Base-by-base conservation (phyloP, 2,113 vertebrate species). In the Eidolon helvum region DNA sequence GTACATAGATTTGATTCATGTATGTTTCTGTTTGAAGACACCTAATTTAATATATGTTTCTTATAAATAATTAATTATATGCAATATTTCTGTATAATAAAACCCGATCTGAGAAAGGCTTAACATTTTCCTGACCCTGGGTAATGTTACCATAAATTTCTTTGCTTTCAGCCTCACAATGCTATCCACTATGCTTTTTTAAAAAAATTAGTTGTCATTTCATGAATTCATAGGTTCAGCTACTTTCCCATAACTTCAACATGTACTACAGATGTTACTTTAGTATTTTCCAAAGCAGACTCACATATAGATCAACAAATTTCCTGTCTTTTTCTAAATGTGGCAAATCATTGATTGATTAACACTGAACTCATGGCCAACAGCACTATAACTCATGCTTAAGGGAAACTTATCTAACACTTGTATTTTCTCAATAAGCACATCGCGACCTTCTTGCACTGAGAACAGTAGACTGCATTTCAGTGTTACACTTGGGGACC, bases 1-100 rank as follows among this genome's bases (percentile, higher is more conserved):
- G 22, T 30, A 79, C 6, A 53, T 74, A 86, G 79, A 71, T 71
- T 94, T 91, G 19, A 92, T 69, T 92, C 69, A 77, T 22, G 11
- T 53, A 9, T 33, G 35, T 55, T 97, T 80, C 24, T 94, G n/a
- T 97, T 75, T 74, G 55, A 89, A 77, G 40, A 86, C 50, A 28
- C 15, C 55, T 65, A 79, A 22, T 66, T 94, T 91, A 83, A 71
- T 69, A 63, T 83, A 63, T 38, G 18, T 79, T 90, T 77, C 87
- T 93, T 82, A 90, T 1, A 90, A 63, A 69, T 77, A 71, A 63
- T 94, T 87, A 90, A 72, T 83, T 55, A 48, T 45, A 63, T 57
- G 33, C 1, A 50, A 7, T 78, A 50, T 87, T 82, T 80, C 18
- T 33, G 28, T 77, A 35, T 63, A 61, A 94, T 63, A 59, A 87